These are phyloP conservation scores for Lepidocyrtoides sp. DNA, from an alignment of 2,888 invertebrate genomes.

Conservation along the genomic window DNA sequence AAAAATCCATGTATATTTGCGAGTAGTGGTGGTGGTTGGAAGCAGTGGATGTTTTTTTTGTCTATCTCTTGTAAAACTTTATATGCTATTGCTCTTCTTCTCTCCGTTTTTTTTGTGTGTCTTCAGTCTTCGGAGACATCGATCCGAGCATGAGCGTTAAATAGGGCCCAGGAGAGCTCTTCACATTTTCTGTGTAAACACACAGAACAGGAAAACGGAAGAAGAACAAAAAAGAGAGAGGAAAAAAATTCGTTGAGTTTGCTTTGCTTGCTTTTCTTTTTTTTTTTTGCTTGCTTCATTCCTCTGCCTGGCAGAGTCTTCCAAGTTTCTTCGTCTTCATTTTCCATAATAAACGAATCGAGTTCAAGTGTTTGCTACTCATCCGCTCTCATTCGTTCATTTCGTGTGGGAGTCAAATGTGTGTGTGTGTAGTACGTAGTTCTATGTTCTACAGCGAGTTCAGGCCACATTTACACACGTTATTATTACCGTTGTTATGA, in stretches of 20 bases:
- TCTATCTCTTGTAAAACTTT: conserved; percentile 27
- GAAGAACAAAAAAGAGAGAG: conserved; percentile 39
- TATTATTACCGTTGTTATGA: conserved; percentile 64
- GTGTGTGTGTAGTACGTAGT: conserved; percentile 34
- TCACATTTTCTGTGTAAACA: conserved; percentile 70
- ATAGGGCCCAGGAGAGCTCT: conserved; percentile 79
- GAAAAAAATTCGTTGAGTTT: conserved; percentile 38
- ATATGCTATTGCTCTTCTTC: conserved; percentile 15
- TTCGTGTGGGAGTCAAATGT: conserved; percentile 65
- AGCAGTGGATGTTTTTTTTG: conserved; percentile 4
- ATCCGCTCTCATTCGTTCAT: conserved; percentile 61
- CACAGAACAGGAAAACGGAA: conserved; percentile 64
- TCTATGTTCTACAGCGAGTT: conserved; percentile 52
- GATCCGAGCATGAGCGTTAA: conserved; percentile 85
- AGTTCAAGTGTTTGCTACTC: conserved; percentile 50
- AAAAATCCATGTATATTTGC: conserved; percentile 37
- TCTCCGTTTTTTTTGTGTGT: conserved; percentile 64
- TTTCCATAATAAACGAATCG: conserved; percentile 55
- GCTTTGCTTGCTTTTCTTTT: conserved; percentile 44
- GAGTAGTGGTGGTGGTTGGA: neutral
- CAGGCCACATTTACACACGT: conserved; percentile 77
- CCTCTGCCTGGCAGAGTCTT: neutral
- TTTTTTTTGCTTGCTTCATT: neutral
- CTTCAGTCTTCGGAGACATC: conserved; percentile 84
- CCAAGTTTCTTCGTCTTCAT: conserved; percentile 27